Conservation (phyloP, 2,888 invertebrate genomes). For the Archips xylosteana region DNA sequence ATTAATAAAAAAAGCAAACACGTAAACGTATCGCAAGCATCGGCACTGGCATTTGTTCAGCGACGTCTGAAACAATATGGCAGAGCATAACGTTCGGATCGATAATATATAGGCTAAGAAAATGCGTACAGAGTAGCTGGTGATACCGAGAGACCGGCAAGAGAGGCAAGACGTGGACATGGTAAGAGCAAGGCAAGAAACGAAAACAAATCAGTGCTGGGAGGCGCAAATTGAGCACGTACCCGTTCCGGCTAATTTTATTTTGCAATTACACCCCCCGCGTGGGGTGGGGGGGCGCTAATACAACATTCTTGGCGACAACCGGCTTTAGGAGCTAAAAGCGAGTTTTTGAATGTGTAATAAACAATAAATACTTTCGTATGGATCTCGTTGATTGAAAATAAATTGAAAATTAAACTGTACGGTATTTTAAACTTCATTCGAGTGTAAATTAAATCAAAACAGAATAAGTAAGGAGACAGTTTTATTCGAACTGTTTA, state of each 20-base stretch:
- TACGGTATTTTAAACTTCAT: not conserved
- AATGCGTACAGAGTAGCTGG: conserved; percentile 64
- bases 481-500: too few species aligned
- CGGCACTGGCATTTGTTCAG: conserved; percentile 14
- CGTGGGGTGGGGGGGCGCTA: conserved; percentile 58
- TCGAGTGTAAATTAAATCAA: not conserved
- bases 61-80: conserved; percentile 68
- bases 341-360: conserved; percentile 36
- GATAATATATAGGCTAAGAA: conserved; percentile 84
- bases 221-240: conserved; percentile 86
- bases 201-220: conserved; percentile 85
- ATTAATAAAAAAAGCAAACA: not conserved
- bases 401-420: not conserved
- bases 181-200: conserved; percentile 58
- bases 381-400: not conserved
- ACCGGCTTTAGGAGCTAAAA: conserved; percentile 58
- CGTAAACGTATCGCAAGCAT: conserved; percentile 7
- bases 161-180: conserved; percentile 54
- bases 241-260: conserved; percentile 86
- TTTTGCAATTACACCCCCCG: conserved; percentile 84
- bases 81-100: conserved; percentile 69
- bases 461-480: not conserved
- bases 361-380: conserved; percentile 42
- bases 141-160: conserved; percentile 56
- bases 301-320: conserved; percentile 84